Evolutionary conservation across 2,797 vertebrate genomes (phyloP), one percentile per base, ranked within the genome.

Genomic region (Gallinago nigripennis): DNA sequence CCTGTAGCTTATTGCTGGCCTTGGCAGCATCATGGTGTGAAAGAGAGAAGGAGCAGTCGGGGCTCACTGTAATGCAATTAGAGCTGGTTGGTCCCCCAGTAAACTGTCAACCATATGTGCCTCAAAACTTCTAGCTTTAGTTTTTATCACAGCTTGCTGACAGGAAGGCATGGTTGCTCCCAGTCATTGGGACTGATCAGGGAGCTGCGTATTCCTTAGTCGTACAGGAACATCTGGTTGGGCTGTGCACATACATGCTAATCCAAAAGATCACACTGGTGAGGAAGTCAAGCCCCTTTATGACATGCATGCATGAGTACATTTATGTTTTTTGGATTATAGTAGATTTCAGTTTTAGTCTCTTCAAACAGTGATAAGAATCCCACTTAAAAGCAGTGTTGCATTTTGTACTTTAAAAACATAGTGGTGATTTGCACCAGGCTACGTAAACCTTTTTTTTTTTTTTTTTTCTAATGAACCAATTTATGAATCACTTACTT

Each of bases 401-500:
- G 70, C 16, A 9, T 16, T 71, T 86, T 89, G 70, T 50, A 35
- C n/a, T 72, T 78, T 51, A 66, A 79, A 88, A 88, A 39, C 8
- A 5, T 46, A 20, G 20, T 35, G 30, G 7, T 73, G 39, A 46
- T 86, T 68, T 86, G 68, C n/a, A 68, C 61, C 25, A 48, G 60
- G 21, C 31, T 50, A 13, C 5, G 3, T 72, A 45, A 43, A 93
- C 41, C 3, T 41, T 78, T 58, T 48, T n/a, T n/a, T n/a, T n/a
- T n/a, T n/a, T 37, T 37, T 95, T n/a, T 63, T 95, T 82, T 5
- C 46, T 82, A 66, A 68, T 41, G 61, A 86, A 27, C 19, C 20
- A 15, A 27, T 82, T 85, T 78, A 39, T 43, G 39, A 90, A 89
- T 61, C 33, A 97, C 96, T 92, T 97, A 98, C 97, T 97, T 65